phyloP scores from a whole-genome alignment of 2,797 vertebrate species.

The Lophius americanus region DNA sequence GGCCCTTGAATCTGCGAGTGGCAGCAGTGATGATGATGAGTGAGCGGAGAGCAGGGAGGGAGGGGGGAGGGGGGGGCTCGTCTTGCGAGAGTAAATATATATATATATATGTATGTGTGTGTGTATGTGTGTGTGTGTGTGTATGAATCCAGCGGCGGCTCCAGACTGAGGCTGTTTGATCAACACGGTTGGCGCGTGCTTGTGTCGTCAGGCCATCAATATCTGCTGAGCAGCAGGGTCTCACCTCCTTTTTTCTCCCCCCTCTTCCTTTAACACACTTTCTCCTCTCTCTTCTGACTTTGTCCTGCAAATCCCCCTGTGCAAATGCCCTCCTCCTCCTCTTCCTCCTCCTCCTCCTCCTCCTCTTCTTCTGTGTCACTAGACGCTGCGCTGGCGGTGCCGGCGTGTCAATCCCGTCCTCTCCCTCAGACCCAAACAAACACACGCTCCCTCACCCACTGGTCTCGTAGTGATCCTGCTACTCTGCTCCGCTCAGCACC shows the following conservation, averaged over 20 bases:
- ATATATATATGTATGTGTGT: conserved; percentile 5
- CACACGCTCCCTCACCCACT: conserved; percentile 66
- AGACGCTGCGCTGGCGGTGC: conserved; percentile 37
- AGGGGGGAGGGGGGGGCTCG: conserved; percentile 14
- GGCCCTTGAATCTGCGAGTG: conserved; percentile 49
- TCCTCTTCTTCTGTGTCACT: conserved; percentile 42
- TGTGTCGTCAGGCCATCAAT: conserved; percentile 72
- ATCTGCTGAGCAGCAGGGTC: conserved; percentile 71
- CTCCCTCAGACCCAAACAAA: conserved; percentile 61
- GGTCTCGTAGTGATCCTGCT: conserved; percentile 73
- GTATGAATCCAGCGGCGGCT: conserved; percentile 31
- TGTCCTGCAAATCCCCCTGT: conserved; percentile 50
- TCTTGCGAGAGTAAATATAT: conserved; percentile 1
- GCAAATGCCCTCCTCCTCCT: conserved; percentile 35
- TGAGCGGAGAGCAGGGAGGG: conserved; percentile 39
- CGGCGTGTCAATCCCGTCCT: conserved; percentile 38
- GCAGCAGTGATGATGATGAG: conserved; percentile 60
- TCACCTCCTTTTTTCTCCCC: conserved; percentile 51
- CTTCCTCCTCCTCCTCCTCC: conserved; percentile 35
- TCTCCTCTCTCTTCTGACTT: conserved; percentile 53
- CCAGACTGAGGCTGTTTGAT: conserved; percentile 46
- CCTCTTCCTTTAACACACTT: conserved; percentile 31
- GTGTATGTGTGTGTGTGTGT: conserved; percentile 13
- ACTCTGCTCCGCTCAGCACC: conserved; percentile 79
- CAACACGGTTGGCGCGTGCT: conserved; percentile 55